Conservation (phyloP, 2,888 invertebrate species). For the Biston stratarius region DNA sequence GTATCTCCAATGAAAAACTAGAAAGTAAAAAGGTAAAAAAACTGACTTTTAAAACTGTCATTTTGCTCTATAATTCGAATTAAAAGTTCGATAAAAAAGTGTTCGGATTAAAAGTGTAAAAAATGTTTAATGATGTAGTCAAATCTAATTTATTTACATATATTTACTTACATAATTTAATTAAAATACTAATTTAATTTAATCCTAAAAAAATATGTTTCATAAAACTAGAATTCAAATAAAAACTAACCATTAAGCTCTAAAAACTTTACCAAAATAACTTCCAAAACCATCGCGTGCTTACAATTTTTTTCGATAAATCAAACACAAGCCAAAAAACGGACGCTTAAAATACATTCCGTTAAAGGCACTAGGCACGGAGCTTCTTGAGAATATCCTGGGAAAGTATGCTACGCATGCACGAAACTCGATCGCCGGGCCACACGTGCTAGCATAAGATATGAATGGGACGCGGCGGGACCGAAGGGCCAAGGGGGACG, state of each 20-base stretch:
- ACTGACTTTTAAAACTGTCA: too few relatives aligned
- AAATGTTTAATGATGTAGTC: too few relatives aligned
- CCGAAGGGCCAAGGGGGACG: conserved; percentile 49
- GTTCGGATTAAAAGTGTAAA: too few relatives aligned
- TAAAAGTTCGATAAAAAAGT: too few relatives aligned
- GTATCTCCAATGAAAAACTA: too few relatives aligned
- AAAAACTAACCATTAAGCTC: neutral
- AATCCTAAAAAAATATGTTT: too few relatives aligned
- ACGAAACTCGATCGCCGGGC: conserved; percentile 72
- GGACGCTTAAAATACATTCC: conserved; percentile 32
- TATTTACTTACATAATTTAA: too few relatives aligned
- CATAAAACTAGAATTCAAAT: neutral
- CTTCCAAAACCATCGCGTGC: conserved; percentile 35
- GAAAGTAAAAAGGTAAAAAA: too few relatives aligned
- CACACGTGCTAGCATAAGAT: conserved; percentile 78
- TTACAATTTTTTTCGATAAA: conserved; percentile 31
- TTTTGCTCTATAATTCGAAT: too few relatives aligned
- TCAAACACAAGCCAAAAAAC: conserved; percentile 32
- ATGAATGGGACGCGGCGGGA: conserved; percentile 53
- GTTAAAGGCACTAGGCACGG: conserved; percentile 33
- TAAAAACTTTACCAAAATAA: neutral
- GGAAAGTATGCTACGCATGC: conserved; percentile 78
- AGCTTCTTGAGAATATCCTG: conserved; percentile 59
- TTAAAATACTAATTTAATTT: too few relatives aligned
- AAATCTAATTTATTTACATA: too few relatives aligned